Base-by-base conservation (phyloP, 2,797 vertebrate genomes). In the Microctenopoma stevenorrisi region DNA sequence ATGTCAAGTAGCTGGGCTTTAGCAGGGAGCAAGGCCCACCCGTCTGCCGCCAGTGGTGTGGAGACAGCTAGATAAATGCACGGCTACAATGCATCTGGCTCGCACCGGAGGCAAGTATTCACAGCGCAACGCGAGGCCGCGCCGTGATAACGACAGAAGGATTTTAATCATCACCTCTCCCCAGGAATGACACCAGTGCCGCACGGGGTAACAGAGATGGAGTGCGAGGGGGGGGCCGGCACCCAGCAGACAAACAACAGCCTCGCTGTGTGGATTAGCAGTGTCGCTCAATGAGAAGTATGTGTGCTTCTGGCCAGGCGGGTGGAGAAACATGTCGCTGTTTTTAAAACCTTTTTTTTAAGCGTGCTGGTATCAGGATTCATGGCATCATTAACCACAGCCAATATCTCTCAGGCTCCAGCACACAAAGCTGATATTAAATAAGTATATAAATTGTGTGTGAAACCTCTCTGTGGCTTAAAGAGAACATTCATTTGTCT, bases 21-120 rank as follows among this genome's bases (percentile, higher is more conserved):
- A 87, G 81, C 80, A 52, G 73, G 81, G 84, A 89, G 88, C 77
- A 4, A 18, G 86, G 86, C 85, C 89, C 89, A 81, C 85, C 85
- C 83, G 85, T 91, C 87, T 89, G 87, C 87, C 87, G 86, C 86
- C 83, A 87, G 89, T 84, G 79, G 70, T 76, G 81, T 75, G 79
- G 73, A 87, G 91, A 92, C 92, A 92, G 89, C 88, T 72, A 89
- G 91, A 93, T 90, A 87, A 92, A 93, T 92, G 90, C 70, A 1
- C n/a, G 68, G 86, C 86, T 89, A 87, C 85, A 64, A 78, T 68
- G 83, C 84, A 90, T 89, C 90, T 91, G 91, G 87, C 86, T 87
- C 5, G 73, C 85, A 88, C 91, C 85, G 81, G 89, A 87, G 91
- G 92, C 89, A 50, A 72, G 74, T 75, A 88, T 84, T 85, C 83